Percentiles rank a stretch among this genome's conserved stretches.
These are phyloP conservation scores for Hetaerina americana DNA, from an alignment of 1,140 invertebrate genomes.

Conservation along the genomic window DNA sequence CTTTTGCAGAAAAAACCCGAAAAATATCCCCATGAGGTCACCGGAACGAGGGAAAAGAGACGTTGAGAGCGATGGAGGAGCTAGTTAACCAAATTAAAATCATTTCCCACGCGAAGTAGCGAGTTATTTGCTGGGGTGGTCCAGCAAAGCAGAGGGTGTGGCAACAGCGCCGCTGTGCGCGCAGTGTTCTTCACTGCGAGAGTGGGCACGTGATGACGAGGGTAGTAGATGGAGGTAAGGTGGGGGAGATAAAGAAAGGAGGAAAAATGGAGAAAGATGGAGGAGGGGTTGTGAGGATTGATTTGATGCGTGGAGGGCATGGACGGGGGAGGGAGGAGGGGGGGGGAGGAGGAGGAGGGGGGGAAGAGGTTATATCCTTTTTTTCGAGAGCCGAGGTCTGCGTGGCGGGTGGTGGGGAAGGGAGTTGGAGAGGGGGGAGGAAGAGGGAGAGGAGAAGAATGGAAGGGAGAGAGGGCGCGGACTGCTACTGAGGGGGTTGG, in stretches of 20 bases:
- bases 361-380: background rate
- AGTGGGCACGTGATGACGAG: background rate
- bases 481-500: background rate
- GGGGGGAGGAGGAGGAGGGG: background rate
- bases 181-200: background rate
- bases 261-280: background rate
- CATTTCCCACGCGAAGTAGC: too few relatives aligned
- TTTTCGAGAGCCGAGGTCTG: too few relatives aligned
- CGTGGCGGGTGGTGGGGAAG: background rate
- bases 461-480: background rate
- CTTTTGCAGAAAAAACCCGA: too few relatives aligned
- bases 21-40: too few relatives aligned
- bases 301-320: background rate
- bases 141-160: too few relatives aligned
- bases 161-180: background rate
- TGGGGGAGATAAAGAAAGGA: too few relatives aligned
- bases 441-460: background rate
- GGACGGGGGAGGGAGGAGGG: background rate
- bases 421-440: background rate
- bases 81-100: too few relatives aligned
- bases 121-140: too few relatives aligned
- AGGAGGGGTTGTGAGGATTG: background rate
- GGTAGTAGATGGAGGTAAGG: too few relatives aligned
- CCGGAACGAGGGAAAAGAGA: too few relatives aligned
- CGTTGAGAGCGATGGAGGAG: too few relatives aligned